Base-by-base conservation (phyloP, 2,113 vertebrate genomes). In the Australoheros scitulus region DNA sequence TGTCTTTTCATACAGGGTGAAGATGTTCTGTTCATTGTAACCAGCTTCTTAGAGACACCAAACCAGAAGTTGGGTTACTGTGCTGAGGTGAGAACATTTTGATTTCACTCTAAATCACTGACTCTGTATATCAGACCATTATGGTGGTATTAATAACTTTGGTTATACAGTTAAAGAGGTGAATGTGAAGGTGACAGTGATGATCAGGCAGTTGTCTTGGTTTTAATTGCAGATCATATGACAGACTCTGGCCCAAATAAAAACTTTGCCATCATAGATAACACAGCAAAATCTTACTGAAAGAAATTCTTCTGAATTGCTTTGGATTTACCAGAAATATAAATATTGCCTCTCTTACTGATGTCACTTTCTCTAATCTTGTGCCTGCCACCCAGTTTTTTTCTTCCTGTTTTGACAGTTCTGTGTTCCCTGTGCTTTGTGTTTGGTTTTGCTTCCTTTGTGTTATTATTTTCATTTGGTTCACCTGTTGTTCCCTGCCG, bases 41-140 rank as follows among this genome's bases (percentile, higher is more conserved):
- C 98, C 24, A 98, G 97, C 92, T 94, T 98, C 94, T 95, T 98
- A 0, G 96, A 97, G 95, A 99, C 97, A 3, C 95, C 96, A 87
- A 96, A 97, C 72, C 98, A 99, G 92, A 96, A 89, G 87, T 94
- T 97, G 80, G 91, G 89, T 72, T 91, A 90, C 2, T 99, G 98
- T 89, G 93, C 97, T 82, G 98, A 99, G 97, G 98, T 99, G 94
- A 87, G 96, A 88, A 84, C 58, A 79, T 52, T 77, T 60, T 43
- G 9, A 14, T 59, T 32, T 56, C n/a, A 29, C 55, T 60, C 22
- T 59, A 50, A 47, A 56, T 70, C 17, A 52, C 52, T 52, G 20
- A 22, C 10, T 76, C 14, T 24, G 3, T 0, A 0, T 50, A 34
- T 0, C 41, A 36, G 36, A 72, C 17, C 18, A 36, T 9, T 18